phyloP scores from a whole-genome alignment of 2,113 vertebrate species.

The Brevimyrus niger region DNA sequence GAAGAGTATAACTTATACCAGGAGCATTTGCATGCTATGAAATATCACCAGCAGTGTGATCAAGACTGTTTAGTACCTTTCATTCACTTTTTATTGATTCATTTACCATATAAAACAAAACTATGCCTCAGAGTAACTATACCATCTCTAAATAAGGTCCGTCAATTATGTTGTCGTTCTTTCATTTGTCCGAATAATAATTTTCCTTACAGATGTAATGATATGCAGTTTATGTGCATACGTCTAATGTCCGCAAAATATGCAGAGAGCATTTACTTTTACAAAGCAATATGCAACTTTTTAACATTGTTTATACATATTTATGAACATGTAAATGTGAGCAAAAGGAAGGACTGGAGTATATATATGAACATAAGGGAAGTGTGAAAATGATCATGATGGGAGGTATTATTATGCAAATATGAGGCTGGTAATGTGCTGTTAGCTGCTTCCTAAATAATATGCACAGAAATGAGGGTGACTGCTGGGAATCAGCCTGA shows the following conservation, averaged over 20 bases:
- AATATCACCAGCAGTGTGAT: not conserved
- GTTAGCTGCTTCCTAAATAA: not conserved
- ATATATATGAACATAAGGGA: not conserved
- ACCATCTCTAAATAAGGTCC: not conserved
- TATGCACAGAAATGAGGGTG: not conserved
- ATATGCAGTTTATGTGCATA: not conserved
- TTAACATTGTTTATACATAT: not conserved
- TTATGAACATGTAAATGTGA: not conserved
- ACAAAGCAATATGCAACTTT: not conserved
- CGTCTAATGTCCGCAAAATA: not conserved
- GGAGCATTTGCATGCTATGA: not conserved
- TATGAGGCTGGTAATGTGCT: not conserved
- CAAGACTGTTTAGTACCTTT: not conserved
- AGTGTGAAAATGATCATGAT: not conserved
- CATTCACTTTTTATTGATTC: not conserved
- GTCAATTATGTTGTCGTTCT: not conserved
- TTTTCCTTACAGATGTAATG: not conserved
- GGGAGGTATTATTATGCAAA: slow-evolving; percentile 11
- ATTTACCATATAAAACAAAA: not conserved
- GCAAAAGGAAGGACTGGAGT: not conserved
- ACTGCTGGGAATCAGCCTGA: not conserved
- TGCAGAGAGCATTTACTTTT: not conserved
- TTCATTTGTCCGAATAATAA: not conserved
- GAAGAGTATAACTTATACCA: not conserved
- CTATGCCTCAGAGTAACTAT: not conserved